Conservation (phyloP, 2,113 vertebrate species). For the Myocastor coypus region DNA sequence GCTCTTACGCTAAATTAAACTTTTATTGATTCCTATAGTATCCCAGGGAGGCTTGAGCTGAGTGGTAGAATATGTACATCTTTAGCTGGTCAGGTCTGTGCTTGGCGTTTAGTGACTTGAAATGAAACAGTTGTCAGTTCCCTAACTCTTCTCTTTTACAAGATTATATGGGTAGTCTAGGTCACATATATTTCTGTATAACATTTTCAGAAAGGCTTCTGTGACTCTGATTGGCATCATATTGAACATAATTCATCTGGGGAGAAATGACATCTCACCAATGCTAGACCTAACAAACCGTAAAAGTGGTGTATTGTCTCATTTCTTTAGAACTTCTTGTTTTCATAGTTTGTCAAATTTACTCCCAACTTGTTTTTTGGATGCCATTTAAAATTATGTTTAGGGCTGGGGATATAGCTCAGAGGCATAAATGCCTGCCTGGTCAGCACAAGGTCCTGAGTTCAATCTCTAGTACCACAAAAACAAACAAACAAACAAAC, state of each 20-base stretch:
- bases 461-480: too few species aligned
- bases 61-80: slow-evolving; percentile 53
- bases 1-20: background rate
- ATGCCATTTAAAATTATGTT: slow-evolving; percentile 19
- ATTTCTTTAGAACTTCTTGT: background rate
- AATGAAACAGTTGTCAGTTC: background rate
- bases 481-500: too few species aligned
- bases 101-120: background rate
- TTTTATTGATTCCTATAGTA: slow-evolving; percentile 21
- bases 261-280: slow-evolving; percentile 11
- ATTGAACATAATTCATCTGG: slow-evolving; percentile 25
- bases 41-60: slow-evolving; percentile 42
- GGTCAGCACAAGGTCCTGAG: too few species aligned
- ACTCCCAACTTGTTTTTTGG: background rate
- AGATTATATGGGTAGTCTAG: background rate
- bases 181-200: background rate
- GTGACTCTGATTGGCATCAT: background rate
- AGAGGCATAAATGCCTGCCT: too few species aligned
- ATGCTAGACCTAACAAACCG: background rate
- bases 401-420: too few species aligned
- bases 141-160: slow-evolving; percentile 34
- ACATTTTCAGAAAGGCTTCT: slow-evolving; percentile 4
- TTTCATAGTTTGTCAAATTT: slow-evolving; percentile 40
- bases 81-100: slow-evolving; percentile 33
- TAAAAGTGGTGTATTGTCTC: background rate